A percentile compares a stretch with the other conserved stretches of the same genome.
phyloP scores from a whole-genome alignment of 2,797 vertebrate genomes.

The Iguana delicatissima region DNA sequence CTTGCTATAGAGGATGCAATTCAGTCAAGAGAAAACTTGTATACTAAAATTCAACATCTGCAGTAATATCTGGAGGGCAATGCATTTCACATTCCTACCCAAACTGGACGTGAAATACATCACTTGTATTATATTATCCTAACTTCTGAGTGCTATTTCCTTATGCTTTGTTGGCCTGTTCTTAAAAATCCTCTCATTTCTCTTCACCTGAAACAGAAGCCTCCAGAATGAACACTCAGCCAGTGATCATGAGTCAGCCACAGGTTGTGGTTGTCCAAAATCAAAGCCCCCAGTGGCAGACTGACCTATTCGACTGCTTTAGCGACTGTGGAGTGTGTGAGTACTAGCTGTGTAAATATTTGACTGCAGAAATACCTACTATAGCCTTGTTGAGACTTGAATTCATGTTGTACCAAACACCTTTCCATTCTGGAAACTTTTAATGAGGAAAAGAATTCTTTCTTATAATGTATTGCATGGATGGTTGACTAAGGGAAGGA shows the following conservation, averaged over 20 bases:
- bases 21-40: not conserved
- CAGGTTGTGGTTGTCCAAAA: accelerated
- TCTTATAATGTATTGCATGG: not conserved
- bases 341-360: constrained; percentile 36
- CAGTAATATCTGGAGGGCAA: no score
- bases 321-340: constrained; percentile 83
- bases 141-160: not conserved
- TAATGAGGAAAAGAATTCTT: not conserved
- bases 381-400: not conserved
- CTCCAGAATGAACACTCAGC: not conserved
- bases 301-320: constrained; percentile 76
- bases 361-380: not conserved
- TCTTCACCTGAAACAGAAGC: not conserved
- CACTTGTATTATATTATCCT: not conserved
- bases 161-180: no score
- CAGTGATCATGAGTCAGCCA: constrained; percentile 79
- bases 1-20: not conserved
- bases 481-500: constrained; percentile 3
- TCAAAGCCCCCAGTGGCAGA: constrained; percentile 78
- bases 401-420: not conserved
- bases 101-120: no score
- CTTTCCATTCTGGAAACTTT: not conserved
- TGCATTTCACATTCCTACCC: no score
- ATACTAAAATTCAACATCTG: not conserved
- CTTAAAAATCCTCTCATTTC: not conserved